These are phyloP conservation scores for Girardinichthys multiradiatus DNA, from an alignment of 2,113 vertebrate genomes.

Conservation along the genomic window DNA sequence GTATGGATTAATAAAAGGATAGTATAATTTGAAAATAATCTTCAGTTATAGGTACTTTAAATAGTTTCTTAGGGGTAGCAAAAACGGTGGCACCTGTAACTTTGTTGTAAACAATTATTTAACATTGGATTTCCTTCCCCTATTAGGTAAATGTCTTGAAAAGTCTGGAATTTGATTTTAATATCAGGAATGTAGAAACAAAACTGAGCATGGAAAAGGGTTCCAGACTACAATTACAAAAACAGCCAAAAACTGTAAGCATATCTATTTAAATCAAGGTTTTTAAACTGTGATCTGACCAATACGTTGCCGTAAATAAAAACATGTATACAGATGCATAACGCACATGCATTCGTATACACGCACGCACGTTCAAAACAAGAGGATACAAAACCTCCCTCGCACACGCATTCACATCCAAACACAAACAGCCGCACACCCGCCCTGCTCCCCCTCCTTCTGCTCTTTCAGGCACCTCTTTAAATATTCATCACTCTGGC, in stretches of 20 bases:
- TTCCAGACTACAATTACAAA: neutral
- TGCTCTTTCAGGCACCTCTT: conserved; percentile 79
- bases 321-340: neutral
- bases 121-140: neutral
- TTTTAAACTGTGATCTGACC: neutral
- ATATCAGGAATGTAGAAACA: too few relatives aligned
- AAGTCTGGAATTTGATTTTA: neutral
- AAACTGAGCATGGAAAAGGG: too few relatives aligned
- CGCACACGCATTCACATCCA: conserved; percentile 31
- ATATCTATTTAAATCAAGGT: neutral
- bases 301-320: conserved; percentile 5
- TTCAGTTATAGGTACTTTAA: neutral
- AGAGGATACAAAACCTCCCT: conserved; percentile 46
- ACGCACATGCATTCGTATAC: conserved; percentile 14
- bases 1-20: neutral
- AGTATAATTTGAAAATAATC: neutral
- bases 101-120: too few relatives aligned
- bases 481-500: conserved; percentile 84
- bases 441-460: conserved; percentile 55
- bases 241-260: neutral
- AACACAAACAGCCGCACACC: conserved; percentile 39
- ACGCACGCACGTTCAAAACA: conserved; percentile 31
- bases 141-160: neutral
- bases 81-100: too few relatives aligned
- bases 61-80: neutral